Evolutionary conservation across 2,888 invertebrate genomes (phyloP), one percentile per base, ranked within the genome.

Genomic region (Cosmia trapezina): DNA sequence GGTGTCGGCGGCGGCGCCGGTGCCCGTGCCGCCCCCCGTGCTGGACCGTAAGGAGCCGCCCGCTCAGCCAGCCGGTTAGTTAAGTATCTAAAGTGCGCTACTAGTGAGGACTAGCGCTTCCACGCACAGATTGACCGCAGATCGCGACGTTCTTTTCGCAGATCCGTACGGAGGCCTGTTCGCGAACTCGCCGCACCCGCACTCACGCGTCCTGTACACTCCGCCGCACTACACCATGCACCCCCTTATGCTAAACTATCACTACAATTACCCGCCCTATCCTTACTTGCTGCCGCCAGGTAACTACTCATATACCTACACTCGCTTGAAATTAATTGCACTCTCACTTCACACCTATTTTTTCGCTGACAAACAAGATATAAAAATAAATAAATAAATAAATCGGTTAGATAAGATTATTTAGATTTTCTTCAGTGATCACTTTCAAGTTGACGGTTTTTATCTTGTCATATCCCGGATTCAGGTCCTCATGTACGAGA

Each of bases 11-110:
- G 92, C 92, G 83, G 93, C 92, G 80, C 90, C 94, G 22, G 89
- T 86, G 81, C 93, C 93, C 43, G 90, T 88, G 90, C 96, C 93
- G 89, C 94, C 90, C 86, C 94, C 91, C 88, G 93, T 92, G 90
- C 94, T 93, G 82, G 96, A 94, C 94, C 97, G 94, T 94, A 97
- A 96, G 94, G 96, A 95, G 89, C 93, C 93, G 90, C 94, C 95
- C 87, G 93, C 96, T 94, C 96, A 96, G 94, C 96, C 95, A 94
- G 96, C 96, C 95, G 96, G 96, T 96, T 95, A 96, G 96, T 96
- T 95, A 96, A 96, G 96, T 96, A 96, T 96, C 96, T 94, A 92
- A 91, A 91, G 84, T 90, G 95, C 94, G 95, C 95, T 94, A 93
- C 88, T 89, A 91, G 95, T 95, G 90, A 95, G 95, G 89, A 93